phyloP scores from a whole-genome alignment of 2,797 vertebrate species.

The Hephaestus fuliginosus region DNA sequence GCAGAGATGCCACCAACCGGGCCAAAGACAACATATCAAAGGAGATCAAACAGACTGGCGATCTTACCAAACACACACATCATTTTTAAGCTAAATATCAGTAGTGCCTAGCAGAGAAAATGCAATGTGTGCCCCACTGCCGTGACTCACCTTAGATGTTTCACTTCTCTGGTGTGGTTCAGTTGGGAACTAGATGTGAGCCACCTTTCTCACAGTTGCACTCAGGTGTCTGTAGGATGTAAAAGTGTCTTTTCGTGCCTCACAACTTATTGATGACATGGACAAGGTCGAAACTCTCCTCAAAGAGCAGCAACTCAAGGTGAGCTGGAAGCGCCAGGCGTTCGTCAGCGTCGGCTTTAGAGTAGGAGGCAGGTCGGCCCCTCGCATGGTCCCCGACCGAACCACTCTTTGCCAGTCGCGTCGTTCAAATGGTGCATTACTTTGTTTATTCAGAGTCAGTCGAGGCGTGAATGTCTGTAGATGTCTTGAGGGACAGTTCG shows the following conservation, averaged over 20 bases:
- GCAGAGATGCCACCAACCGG: conserved; percentile 25
- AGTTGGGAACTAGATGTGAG: conserved; percentile 43
- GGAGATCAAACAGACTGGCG: conserved; percentile 6
- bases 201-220: background rate
- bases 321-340: conserved; percentile 51
- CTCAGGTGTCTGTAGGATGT: background rate
- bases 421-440: background rate
- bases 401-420: background rate
- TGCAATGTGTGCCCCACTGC: background rate
- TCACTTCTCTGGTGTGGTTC: conserved; percentile 68
- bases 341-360: background rate
- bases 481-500: conserved; percentile 8
- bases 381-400: background rate
- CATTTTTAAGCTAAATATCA: background rate
- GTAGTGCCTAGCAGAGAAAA: background rate
- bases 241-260: background rate
- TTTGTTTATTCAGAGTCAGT: conserved; percentile 21
- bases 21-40: background rate
- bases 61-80: background rate
- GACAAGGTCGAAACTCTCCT: conserved; percentile 74
- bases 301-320: conserved; percentile 83
- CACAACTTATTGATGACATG: conserved; percentile 57
- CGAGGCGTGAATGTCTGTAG: background rate
- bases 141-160: conserved; percentile 33
- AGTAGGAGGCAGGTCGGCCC: background rate